These are phyloP conservation scores for Andrena hattorfiana DNA, from an alignment of 2,888 invertebrate genomes.

Conservation along the genomic window DNA sequence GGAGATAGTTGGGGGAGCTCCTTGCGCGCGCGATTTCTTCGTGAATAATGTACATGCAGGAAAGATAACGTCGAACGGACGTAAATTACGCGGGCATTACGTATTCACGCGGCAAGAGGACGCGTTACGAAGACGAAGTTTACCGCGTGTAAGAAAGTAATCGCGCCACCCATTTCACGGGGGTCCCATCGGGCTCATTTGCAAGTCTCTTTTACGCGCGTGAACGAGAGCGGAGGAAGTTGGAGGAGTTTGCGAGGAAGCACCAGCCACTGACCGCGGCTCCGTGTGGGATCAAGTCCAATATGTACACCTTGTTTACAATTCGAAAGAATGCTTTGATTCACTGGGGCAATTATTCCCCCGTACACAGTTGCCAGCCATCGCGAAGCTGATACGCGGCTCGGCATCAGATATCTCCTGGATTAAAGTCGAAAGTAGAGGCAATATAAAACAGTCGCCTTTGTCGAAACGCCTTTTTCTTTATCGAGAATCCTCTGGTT, in stretches of 20 bases:
- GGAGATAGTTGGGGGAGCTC: slow-evolving; percentile 12
- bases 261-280: background rate
- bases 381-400: background rate
- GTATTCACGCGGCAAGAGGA: slow-evolving; percentile 41
- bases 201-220: slow-evolving; percentile 22
- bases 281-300: background rate
- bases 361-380: background rate
- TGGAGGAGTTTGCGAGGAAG: slow-evolving; percentile 2
- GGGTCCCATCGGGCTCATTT: slow-evolving; percentile 53
- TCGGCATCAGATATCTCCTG: background rate
- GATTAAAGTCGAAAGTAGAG: background rate
- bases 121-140: slow-evolving; percentile 40
- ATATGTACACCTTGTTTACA: background rate
- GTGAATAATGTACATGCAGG: slow-evolving; percentile 40
- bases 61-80: slow-evolving; percentile 49
- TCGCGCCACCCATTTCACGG: slow-evolving; percentile 51
- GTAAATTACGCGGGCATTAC: slow-evolving; percentile 48
- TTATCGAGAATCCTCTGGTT: background rate
- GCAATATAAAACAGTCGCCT: background rate
- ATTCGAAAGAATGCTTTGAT: background rate
- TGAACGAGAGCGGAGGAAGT: background rate
- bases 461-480: background rate
- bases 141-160: slow-evolving; percentile 56
- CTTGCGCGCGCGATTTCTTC: slow-evolving; percentile 13
- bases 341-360: background rate